Percentiles rank a stretch among this genome's conserved stretches.
Evolutionary conservation across 2,888 invertebrate genomes (phyloP).

Genomic region (Caprella mutica): DNA sequence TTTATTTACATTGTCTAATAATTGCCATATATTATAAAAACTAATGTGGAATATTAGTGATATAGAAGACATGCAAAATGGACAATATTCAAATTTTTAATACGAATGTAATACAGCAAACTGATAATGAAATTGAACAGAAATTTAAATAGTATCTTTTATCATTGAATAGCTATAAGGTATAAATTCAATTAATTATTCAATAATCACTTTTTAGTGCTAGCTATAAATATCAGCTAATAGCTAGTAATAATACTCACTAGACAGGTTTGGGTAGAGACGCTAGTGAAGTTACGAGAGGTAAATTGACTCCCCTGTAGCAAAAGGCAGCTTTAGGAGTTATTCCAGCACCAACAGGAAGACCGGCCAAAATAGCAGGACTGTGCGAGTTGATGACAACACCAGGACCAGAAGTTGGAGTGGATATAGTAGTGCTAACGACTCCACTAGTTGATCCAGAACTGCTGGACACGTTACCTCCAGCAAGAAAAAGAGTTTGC

Average conservation of each 20-base stretch:
- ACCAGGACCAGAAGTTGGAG: constrained; percentile 42
- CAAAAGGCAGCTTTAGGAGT: constrained; percentile 84
- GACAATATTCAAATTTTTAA: too few species aligned
- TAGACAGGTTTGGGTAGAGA: constrained; percentile 80
- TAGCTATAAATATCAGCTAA: not conserved
- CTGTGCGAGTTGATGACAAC: constrained; percentile 43
- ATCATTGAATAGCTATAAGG: too few species aligned
- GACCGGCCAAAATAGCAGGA: constrained; percentile 52
- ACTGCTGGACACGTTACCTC: constrained; percentile 40
- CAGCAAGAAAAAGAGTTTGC: constrained; percentile 73
- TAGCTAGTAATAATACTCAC: constrained; percentile 50
- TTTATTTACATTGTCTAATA: too few species aligned
- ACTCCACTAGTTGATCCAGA: constrained; percentile 3
- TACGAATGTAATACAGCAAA: too few species aligned
- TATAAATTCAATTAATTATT: not conserved
- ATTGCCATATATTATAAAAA: too few species aligned
- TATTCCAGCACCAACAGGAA: constrained; percentile 61
- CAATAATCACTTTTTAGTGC: not conserved
- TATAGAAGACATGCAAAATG: too few species aligned
- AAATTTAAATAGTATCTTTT: too few species aligned
- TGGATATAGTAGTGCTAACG: not conserved
- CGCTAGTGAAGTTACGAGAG: constrained; percentile 64
- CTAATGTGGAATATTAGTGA: too few species aligned
- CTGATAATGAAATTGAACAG: too few species aligned
- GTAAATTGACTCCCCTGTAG: constrained; percentile 83